These are phyloP conservation scores for Callinectes sapidus DNA, from an alignment of 2,888 invertebrate species.

Conservation along the genomic window DNA sequence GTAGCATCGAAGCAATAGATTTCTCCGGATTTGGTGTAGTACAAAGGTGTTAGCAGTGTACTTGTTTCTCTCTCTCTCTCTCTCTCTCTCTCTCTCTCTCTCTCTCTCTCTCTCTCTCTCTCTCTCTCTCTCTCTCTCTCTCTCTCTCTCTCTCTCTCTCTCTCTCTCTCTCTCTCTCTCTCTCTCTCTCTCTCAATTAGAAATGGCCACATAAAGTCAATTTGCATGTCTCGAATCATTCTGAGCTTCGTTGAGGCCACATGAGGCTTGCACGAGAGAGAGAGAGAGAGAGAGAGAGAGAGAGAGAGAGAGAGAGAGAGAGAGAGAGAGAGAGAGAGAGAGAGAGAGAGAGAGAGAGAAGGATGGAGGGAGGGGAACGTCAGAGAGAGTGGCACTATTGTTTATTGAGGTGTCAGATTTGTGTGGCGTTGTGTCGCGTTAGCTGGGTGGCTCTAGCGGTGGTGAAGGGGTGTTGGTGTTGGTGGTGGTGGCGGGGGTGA, in stretches of 20 bases:
- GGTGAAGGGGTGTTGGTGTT: background rate
- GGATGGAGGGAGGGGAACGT: too few species aligned
- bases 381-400: background rate
- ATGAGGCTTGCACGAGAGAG: too few species aligned
- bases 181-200: background rate
- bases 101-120: background rate
- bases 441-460: background rate
- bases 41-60: background rate
- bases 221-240: too few species aligned
- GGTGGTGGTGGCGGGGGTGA: background rate
- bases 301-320: slow-evolving; percentile 4
- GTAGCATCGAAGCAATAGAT: too few species aligned
- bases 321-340: background rate
- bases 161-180: background rate
- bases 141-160: background rate
- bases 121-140: background rate
- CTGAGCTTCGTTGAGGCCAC: too few species aligned
- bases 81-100: background rate
- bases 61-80: background rate
- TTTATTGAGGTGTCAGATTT: slow-evolving; percentile 20
- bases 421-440: background rate
- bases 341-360: too few species aligned
- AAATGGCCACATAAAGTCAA: too few species aligned
- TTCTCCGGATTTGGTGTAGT: too few species aligned
- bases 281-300: slow-evolving; percentile 25